Base-by-base conservation (phyloP, 2,888 invertebrate species). In the Leucozona laternaria region DNA sequence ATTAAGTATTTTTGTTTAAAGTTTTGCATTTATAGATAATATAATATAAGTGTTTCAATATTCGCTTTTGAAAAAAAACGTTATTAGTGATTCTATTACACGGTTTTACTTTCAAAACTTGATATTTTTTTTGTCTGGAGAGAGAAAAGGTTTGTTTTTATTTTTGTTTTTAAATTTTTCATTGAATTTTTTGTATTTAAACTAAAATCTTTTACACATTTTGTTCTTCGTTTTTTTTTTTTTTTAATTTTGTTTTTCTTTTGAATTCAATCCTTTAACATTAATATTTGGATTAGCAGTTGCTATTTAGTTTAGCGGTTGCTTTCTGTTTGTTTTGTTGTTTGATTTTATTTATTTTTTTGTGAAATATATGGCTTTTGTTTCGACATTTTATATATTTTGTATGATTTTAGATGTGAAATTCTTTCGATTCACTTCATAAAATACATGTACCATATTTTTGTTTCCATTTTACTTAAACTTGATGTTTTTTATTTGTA, bases 281-380 rank as follows among this genome's bases (percentile, higher is more conserved):
- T n/a, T 8, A 55, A 55, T 28, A 55, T 55, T 31, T 57, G 31
- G 31, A 55, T 79, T 50, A 79, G 75, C 79, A 55, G 43, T 48
- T 70, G 75, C 73, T 71, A 22, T 62, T 45, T 22, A n/a, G 17
- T 17, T 72, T 40, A 85, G 80, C 85, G 40, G 34, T 64, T 45
- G 43, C 53, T 68, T 11, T 45, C 2, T 68, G 68, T 70, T 13
- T 64, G 50, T 60, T 77, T 17, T 6, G 7, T 37, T 75, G 50
- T 25, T 58, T 68, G 31, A 53, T 25, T 45, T 66, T 60, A 22
- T 53, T 70, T 48, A 25, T 5, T 50, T 78, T 45, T 80, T 76
- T 66, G 70, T 85, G 84, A 80, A 85, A 85, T 85, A 77, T 85
- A 73, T 85, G 85, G 85, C 77, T 73, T 80, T 79, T 57, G 28